Evolutionary conservation across 2,888 invertebrate species (phyloP).

Genomic region (Polymixis lichenea): DNA sequence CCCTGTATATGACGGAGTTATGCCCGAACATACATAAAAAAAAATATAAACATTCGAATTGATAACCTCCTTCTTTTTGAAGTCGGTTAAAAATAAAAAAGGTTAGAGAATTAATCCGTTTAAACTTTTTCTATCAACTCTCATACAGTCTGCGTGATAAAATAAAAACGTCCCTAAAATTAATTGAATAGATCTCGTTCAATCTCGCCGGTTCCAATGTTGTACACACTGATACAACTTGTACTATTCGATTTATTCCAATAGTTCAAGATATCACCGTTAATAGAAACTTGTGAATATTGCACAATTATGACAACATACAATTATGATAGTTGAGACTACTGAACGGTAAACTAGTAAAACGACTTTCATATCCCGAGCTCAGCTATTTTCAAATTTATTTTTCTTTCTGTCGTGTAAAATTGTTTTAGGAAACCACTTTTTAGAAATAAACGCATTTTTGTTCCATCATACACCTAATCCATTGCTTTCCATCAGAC

Average conservation of each 20-base stretch:
- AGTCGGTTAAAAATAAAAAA: no score
- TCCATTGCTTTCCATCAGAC: no score
- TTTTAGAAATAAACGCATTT: background rate
- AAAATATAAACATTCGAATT: no score
- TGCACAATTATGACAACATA: background rate
- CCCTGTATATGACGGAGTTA: no score
- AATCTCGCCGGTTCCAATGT: background rate
- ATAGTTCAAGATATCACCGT: conserved; percentile 2
- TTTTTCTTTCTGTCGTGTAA: background rate
- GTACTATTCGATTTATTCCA: conserved; percentile 26
- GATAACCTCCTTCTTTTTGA: no score
- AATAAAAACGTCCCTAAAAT: conserved; percentile 26
- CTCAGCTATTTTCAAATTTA: no score
- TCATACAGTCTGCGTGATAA: conserved; percentile 6
- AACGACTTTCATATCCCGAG: background rate
- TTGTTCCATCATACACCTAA: no score
- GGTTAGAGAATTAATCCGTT: no score
- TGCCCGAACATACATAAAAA: no score
- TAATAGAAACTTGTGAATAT: conserved; percentile 3
- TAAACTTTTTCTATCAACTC: conserved; percentile 26
- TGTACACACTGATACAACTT: background rate
- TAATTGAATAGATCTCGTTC: conserved; percentile 19
- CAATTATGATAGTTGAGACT: background rate
- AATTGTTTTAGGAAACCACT: background rate
- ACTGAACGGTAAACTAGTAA: background rate